Percentiles rank a stretch among this genome's conserved stretches.
Evolutionary conservation across 37 sponge, comb jelly and placozoan species (phyloP).

Genomic region (Halichondria panicea): DNA sequence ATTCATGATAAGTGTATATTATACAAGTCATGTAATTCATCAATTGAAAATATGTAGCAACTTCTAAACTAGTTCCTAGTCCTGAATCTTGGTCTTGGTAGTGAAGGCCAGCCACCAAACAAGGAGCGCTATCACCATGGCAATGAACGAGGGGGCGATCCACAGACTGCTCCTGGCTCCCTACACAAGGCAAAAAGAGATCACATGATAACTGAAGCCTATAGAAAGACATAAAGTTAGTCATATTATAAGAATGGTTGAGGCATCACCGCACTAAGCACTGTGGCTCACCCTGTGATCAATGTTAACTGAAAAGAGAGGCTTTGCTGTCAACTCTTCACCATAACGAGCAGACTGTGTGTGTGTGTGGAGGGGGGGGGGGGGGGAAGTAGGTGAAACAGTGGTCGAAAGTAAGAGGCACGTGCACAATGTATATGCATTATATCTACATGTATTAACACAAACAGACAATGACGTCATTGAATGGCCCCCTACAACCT

Average conservation of each 20-base stretch:
- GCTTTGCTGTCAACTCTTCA: conserved; percentile 45
- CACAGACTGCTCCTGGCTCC: conserved; percentile 25
- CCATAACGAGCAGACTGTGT: conserved; percentile 57
- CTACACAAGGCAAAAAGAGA: conserved; percentile 5
- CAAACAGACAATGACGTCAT: not conserved
- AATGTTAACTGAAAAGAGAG: conserved; percentile 53
- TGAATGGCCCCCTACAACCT: no score
- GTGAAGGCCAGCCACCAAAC: conserved; percentile 85
- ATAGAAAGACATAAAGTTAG: not conserved
- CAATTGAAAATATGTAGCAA: no score
- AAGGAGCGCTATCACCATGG: conserved; percentile 53
- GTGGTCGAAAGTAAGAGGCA: no score
- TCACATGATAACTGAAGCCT: not conserved
- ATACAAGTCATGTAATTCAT: no score
- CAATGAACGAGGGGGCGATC: conserved; percentile 74
- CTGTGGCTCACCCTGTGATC: conserved; percentile 64
- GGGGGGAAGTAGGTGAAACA: no score
- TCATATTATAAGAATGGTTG: no score
- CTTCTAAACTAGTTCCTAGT: conserved; percentile 6
- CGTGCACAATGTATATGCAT: not conserved
- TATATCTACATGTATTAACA: not conserved
- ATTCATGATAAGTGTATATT: no score
- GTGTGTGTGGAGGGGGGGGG: no score
- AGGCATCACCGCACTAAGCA: no score
- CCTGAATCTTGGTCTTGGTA: conserved; percentile 63